phyloP scores from a whole-genome alignment of 2,113 vertebrate genomes.

The Pachypanchax playfairii region DNA sequence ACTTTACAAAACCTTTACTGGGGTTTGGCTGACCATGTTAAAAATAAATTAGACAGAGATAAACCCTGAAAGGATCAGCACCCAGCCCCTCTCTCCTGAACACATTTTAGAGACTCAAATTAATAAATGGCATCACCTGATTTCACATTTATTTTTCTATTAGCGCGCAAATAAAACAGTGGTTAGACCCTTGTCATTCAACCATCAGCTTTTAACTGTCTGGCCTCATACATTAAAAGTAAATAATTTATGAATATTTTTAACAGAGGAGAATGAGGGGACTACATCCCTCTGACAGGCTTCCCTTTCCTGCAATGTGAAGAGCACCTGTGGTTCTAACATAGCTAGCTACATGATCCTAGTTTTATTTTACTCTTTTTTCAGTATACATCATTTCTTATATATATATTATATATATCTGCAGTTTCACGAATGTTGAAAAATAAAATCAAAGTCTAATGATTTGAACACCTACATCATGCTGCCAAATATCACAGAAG shows the following conservation, averaged over 20 bases:
- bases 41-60: constrained; percentile 8
- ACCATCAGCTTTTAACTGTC: constrained; percentile 42
- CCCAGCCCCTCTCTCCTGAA: neutral
- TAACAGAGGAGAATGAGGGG: too few relatives aligned
- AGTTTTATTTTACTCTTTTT: too few relatives aligned
- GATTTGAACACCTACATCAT: too few relatives aligned
- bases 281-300: too few relatives aligned
- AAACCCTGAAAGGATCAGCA: constrained; percentile 6
- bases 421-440: too few relatives aligned
- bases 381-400: too few relatives aligned
- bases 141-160: constrained; percentile 46
- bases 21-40: constrained; percentile 3
- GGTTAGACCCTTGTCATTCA: constrained; percentile 3
- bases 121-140: constrained; percentile 32
- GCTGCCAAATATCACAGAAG: too few relatives aligned
- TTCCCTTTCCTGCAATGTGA: too few relatives aligned
- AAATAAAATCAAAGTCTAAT: too few relatives aligned
- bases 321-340: too few relatives aligned
- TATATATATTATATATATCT: too few relatives aligned
- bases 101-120: constrained; percentile 13
- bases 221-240: constrained; percentile 37
- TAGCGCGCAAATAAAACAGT: constrained; percentile 14
- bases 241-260: constrained; percentile 18
- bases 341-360: too few relatives aligned
- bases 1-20: constrained; percentile 9